Conservation (phyloP, 2,113 vertebrate genomes). For the Gadus macrocephalus region DNA sequence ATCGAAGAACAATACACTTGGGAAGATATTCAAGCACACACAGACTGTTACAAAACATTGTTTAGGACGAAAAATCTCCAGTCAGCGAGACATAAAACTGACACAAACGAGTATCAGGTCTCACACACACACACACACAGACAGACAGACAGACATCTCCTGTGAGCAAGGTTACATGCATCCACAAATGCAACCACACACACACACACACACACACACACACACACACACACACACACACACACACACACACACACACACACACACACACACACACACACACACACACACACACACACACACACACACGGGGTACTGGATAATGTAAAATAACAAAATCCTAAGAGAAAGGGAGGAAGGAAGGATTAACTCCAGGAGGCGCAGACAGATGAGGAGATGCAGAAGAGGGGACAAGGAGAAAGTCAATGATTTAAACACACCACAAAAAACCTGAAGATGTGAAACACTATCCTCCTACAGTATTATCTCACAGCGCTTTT, state of each 20-base stretch:
- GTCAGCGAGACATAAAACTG: no score
- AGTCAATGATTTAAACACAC: neutral
- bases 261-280: no score
- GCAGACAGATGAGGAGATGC: conserved; percentile 14
- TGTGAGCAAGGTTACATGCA: neutral
- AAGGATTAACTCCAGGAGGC: conserved; percentile 49
- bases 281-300: no score
- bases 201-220: no score
- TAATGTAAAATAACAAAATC: conserved; percentile 18
- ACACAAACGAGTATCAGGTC: neutral
- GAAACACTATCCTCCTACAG: no score
- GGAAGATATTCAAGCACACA: no score
- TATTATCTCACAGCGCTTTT: no score
- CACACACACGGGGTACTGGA: conserved; percentile 27
- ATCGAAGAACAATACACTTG: no score
- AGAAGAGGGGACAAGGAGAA: conserved; percentile 38
- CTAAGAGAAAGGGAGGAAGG: conserved; percentile 16
- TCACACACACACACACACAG: conserved; percentile 12
- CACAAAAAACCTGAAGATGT: neutral
- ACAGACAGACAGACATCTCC: neutral
- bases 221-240: no score
- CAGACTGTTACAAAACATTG: no score
- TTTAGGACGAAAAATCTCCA: no score
- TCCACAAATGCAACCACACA: neutral
- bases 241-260: no score